phyloP scores from a whole-genome alignment of 2,113 vertebrate genomes.

The Protobothrops flavoviridis region DNA sequence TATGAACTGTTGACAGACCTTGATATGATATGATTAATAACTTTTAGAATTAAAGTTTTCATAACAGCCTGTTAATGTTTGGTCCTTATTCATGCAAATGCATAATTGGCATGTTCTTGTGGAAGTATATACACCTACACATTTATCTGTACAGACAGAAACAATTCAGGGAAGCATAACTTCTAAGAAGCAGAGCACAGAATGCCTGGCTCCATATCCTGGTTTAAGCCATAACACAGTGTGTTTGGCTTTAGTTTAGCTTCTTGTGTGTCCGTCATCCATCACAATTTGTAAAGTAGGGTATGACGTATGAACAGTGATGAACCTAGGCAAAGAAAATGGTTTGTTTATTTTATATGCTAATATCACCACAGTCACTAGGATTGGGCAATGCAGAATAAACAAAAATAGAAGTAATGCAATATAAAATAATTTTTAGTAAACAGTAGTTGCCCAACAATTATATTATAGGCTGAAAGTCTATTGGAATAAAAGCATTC shows the following conservation, averaged over 20 bases:
- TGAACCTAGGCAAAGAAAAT: background rate
- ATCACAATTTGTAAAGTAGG: background rate
- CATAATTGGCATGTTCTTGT: background rate
- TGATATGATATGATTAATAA: background rate
- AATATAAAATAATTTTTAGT: background rate
- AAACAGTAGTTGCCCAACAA: background rate
- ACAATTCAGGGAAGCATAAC: background rate
- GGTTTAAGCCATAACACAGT: background rate
- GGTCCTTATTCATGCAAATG: background rate
- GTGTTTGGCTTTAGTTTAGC: background rate
- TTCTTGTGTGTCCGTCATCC: background rate
- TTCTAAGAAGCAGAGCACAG: background rate
- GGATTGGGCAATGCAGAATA: background rate
- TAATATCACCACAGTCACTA: background rate
- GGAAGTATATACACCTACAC: background rate
- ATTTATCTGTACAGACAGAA: background rate
- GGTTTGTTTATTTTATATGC: background rate
- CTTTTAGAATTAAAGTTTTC: background rate
- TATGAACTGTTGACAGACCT: background rate
- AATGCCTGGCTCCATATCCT: background rate
- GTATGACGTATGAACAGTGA: background rate
- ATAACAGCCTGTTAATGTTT: background rate
- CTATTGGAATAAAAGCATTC: background rate
- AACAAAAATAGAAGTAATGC: background rate
- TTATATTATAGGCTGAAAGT: background rate